Conservation (phyloP, 1,140 invertebrate species). For the Bombus ignitus region DNA sequence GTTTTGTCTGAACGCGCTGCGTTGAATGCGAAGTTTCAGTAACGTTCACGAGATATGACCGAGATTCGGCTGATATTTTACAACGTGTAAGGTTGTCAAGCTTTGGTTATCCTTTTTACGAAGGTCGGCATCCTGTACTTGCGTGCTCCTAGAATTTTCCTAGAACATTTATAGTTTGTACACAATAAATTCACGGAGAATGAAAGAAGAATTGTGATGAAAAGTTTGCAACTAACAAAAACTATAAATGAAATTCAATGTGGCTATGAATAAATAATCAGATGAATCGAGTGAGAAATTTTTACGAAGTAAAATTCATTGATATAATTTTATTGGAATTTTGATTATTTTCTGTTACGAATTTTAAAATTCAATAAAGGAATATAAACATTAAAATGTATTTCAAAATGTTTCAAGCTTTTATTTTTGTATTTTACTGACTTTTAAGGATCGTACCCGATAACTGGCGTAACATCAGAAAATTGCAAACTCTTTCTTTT, state of each 20-base stretch:
- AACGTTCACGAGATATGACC: neutral
- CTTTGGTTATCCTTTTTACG: neutral
- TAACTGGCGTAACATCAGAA: neutral
- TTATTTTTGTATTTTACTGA: neutral
- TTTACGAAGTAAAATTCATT: neutral
- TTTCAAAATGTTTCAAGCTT: neutral
- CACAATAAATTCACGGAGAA: neutral
- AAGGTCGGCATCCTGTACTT: neutral
- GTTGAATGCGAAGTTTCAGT: slow-evolving; percentile 5
- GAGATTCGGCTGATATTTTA: slow-evolving; percentile 10
- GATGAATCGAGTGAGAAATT: neutral
- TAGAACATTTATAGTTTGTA: neutral
- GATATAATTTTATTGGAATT: neutral
- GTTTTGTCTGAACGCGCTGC: neutral
- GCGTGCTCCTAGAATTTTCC: neutral
- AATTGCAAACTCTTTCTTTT: slow-evolving; percentile 43
- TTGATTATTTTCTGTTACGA: too few relatives aligned
- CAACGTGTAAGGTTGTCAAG: neutral
- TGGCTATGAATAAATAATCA: neutral
- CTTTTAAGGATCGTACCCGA: neutral
- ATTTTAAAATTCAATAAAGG: too few relatives aligned
- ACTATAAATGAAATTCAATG: neutral
- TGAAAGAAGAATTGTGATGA: neutral
- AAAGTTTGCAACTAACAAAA: neutral
- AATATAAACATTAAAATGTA: neutral